Evolutionary conservation across 2,113 vertebrate genomes (phyloP).

Genomic region (Eulacestoma nigropectus): DNA sequence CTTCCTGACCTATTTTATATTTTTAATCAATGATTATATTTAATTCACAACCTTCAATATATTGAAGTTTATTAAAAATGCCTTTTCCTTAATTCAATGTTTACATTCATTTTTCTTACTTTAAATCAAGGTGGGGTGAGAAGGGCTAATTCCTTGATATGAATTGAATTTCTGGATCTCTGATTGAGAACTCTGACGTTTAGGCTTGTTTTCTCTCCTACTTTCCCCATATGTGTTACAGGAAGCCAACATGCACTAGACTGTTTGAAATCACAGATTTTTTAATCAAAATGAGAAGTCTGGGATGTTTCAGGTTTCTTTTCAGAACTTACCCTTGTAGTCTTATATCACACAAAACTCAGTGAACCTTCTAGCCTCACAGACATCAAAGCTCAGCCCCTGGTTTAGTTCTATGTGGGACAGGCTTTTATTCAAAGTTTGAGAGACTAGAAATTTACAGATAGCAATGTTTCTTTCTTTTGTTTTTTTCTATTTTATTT

Average conservation of each 20-base stretch:
- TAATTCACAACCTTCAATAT: constrained; percentile 34
- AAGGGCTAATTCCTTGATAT: neutral
- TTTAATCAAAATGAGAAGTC: neutral
- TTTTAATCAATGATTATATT: constrained; percentile 42
- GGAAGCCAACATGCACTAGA: neutral
- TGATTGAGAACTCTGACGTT: neutral
- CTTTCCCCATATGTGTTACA: neutral
- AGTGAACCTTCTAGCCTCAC: neutral
- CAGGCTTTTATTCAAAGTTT: neutral
- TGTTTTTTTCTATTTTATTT: neutral
- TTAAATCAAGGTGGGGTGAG: neutral
- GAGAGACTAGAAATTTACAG: neutral
- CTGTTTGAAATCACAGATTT: neutral
- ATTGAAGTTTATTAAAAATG: constrained; percentile 15
- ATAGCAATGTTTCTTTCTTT: neutral
- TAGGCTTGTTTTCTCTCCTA: neutral
- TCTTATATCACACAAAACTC: neutral
- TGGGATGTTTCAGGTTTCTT: neutral
- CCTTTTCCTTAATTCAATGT: constrained; percentile 21
- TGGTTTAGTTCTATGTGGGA: neutral
- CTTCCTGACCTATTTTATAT: neutral
- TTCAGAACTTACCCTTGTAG: neutral
- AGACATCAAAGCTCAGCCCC: neutral
- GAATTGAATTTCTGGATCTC: neutral
- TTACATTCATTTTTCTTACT: constrained; percentile 9